phyloP scores from a whole-genome alignment of 2,888 invertebrate species.

The Apodemia mormo region DNA sequence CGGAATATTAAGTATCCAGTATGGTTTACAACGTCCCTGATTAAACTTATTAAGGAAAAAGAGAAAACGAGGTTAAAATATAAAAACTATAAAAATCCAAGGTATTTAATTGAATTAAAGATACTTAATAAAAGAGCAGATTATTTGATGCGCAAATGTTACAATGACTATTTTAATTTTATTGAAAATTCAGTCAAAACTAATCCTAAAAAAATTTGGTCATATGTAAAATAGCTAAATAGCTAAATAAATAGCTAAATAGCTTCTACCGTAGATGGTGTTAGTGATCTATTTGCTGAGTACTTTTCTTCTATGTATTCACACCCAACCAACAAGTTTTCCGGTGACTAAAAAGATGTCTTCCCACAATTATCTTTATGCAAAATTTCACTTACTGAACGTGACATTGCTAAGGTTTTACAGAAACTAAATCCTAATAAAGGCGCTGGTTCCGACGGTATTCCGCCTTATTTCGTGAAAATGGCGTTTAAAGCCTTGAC shows the following conservation, averaged over 20 bases:
- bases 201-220: conserved; percentile 19
- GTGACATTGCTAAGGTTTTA: neutral
- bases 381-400: neutral
- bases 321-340: neutral
- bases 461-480: conserved; percentile 25
- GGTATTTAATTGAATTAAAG: conserved; percentile 19
- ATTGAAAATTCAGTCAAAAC: neutral
- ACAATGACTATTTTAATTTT: neutral
- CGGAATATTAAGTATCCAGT: neutral
- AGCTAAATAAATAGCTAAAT: neutral
- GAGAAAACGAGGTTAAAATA: conserved; percentile 18
- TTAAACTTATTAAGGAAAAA: conserved; percentile 5
- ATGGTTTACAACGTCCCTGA: conserved; percentile 16
- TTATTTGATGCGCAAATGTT: neutral
- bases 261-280: neutral
- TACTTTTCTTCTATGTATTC: neutral
- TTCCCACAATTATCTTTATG: neutral
- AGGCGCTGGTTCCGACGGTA: neutral
- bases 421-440: neutral
- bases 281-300: conserved; percentile 8
- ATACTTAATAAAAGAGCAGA: conserved; percentile 5
- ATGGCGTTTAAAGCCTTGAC: conserved; percentile 21
- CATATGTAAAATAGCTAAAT: conserved; percentile 7
- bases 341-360: neutral
- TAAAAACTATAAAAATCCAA: conserved; percentile 6